Base-by-base conservation (phyloP, 1,140 invertebrate genomes). In the Zophobas atratus region DNA sequence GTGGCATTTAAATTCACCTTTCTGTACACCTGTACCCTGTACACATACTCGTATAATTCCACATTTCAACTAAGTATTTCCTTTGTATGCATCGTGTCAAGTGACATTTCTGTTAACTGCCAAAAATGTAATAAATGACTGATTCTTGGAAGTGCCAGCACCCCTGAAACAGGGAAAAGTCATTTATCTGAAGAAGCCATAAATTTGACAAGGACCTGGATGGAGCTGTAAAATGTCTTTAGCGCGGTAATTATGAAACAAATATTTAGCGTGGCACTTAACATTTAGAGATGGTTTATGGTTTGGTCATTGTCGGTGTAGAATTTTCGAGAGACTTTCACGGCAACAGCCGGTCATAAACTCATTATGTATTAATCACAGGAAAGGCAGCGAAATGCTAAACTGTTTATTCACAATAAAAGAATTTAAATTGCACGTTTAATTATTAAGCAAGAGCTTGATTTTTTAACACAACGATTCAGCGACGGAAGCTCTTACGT, bases 381-480 rank as follows among this genome's bases (percentile, higher is more conserved):
- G 60, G 41, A 67, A 67, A 67, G 35, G 55, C 55, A 57, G 60
- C 51, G 20, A 20, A 2, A 6, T 6, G n/a, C 49, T 51, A 6
- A 51, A 51, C n/a, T 51, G 60, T 67, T 39, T 63, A 39, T 20
- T 63, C 20, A 36, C 60, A 67, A 67, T 67, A 67, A 43, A 43
- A 67, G 60, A 67, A 67, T 67, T 43, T 34, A 67, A 67, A 67
- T 67, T 67, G 60, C 60, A 67, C 38, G 38, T 43, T 67, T 46
- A 67, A 67, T 67, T 67, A 67, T 67, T 67, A 67, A 67, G 60
- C 60, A 32, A 20, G 43, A 38, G 56, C 39, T 67, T 67, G 46
- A 67, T 67, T 67, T 63, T 67, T 67, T 67, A 67, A 67, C 60
- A 36, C 32, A 36, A 67, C 60, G 43, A 67, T 67, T 67, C n/a